Base-by-base conservation (phyloP, 1,140 invertebrate genomes). In the Bradynema listronoti region DNA sequence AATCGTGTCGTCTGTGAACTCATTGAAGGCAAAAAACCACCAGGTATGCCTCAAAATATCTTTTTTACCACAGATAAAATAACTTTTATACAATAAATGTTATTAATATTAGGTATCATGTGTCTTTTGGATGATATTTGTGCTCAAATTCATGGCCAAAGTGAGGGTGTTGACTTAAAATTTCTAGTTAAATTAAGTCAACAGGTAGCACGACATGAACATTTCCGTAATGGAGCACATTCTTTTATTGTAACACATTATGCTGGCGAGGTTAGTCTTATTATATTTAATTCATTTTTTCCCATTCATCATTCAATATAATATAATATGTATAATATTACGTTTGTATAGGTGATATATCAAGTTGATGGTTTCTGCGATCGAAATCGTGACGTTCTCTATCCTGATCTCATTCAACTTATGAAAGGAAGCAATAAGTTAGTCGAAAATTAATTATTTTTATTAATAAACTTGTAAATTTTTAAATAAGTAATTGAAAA, bases 321-420 rank as follows among this genome's bases (percentile, higher is more conserved):
- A 34, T 49, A 32, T 30, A 66, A 11, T 46, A 39, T 39, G 11
- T 39, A 11, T 39, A 7, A 47, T 9, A 9, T 22, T 65, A 6
- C 36, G 39, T 7, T 53, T 52, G 57, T 66, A 14, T 52, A 81
- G 77, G 86, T 88, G 4, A 81, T 80, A 16, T 87, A 88, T 73
- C 82, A 84, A 58, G 82, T 85, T 25, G 83, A 85, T 25, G 85
- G 84, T n/a, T 88, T 88, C 75, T 86, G 86, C 78, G 87, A 87
- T 66, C 83, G 85, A 68, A 88, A 88, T 78, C 81, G 86, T 7
- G 87, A 88, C 72, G 84, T 87, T 27, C 80, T 88, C 6, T 86
- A 87, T 73, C 78, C 80, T 27, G 87, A 88, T 76, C 81, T 88
- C 22, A 84, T 88, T 66, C 83, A 85, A 67, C 78, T 87, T 4